These are phyloP conservation scores for Anorthoa munda DNA, from an alignment of 2,888 invertebrate genomes.

Conservation along the genomic window DNA sequence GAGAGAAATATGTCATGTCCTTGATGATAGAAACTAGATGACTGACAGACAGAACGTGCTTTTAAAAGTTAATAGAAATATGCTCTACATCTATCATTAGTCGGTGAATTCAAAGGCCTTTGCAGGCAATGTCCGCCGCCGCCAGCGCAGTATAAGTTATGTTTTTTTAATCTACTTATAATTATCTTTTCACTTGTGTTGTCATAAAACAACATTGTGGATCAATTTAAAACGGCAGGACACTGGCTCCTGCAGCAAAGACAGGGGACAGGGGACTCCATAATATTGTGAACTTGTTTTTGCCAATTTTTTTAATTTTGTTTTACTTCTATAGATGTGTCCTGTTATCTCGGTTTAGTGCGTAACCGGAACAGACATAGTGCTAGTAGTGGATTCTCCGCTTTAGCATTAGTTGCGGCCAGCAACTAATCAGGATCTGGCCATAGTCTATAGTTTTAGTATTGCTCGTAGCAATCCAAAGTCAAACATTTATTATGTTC, in stretches of 20 bases:
- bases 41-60: conserved; percentile 1
- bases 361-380: not conserved
- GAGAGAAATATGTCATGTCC: conserved; percentile 35
- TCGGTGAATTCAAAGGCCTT: not conserved
- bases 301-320: not conserved
- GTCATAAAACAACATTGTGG: no score
- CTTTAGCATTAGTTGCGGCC: not conserved
- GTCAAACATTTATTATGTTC: not conserved
- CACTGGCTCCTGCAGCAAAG: no score
- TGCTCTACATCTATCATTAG: not conserved
- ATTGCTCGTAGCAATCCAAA: not conserved
- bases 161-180: not conserved
- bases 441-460: not conserved
- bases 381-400: not conserved
- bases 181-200: no score
- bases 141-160: not conserved
- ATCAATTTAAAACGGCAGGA: no score
- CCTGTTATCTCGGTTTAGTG: not conserved
- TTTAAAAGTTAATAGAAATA: conserved; percentile 33
- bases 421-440: not conserved
- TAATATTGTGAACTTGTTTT: not conserved
- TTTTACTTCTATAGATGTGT: not conserved
- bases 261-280: not conserved
- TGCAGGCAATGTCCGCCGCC: no score
- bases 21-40: conserved; percentile 32